phyloP scores from a whole-genome alignment of 2,888 invertebrate species.

The Dichetophora obliterata region DNA sequence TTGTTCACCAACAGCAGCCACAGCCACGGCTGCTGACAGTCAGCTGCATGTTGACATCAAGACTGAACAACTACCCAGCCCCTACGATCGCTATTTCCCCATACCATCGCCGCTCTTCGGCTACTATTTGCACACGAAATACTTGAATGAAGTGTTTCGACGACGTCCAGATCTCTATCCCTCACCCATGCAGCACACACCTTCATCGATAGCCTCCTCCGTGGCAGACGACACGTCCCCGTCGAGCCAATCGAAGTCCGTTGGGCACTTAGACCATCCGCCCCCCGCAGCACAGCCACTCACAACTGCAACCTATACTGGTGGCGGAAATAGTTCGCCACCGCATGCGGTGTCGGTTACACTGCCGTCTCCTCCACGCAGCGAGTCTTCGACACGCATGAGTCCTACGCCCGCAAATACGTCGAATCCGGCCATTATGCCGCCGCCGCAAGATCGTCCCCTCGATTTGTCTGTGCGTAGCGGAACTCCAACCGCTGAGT shows the following conservation, averaged over 20 bases:
- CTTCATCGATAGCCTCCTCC: slow-evolving; percentile 65
- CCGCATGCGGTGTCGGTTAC: slow-evolving; percentile 54
- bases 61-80: slow-evolving; percentile 67
- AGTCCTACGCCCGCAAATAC: slow-evolving; percentile 56
- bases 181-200: slow-evolving; percentile 65
- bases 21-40: slow-evolving; percentile 56
- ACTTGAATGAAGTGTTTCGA: slow-evolving; percentile 74
- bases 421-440: slow-evolving; percentile 59
- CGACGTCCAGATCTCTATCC: slow-evolving; percentile 75
- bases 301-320: background rate
- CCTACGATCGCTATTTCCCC: slow-evolving; percentile 69
- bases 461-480: slow-evolving; percentile 83
- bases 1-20: slow-evolving; percentile 37
- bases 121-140: slow-evolving; percentile 75
- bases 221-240: slow-evolving; percentile 61
- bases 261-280: slow-evolving; percentile 51
- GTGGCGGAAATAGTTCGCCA: slow-evolving; percentile 42
- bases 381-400: slow-evolving; percentile 58
- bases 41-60: slow-evolving; percentile 68
- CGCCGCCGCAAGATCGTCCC: slow-evolving; percentile 84
- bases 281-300: slow-evolving; percentile 48
- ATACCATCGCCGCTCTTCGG: slow-evolving; percentile 72
- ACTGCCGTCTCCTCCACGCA: slow-evolving; percentile 64
- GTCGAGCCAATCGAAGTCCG: slow-evolving; percentile 33
- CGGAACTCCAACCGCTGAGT: slow-evolving; percentile 48